These are phyloP conservation scores for Notamacropus eugenii DNA, from an alignment of 2,797 vertebrate genomes.

Conservation along the genomic window DNA sequence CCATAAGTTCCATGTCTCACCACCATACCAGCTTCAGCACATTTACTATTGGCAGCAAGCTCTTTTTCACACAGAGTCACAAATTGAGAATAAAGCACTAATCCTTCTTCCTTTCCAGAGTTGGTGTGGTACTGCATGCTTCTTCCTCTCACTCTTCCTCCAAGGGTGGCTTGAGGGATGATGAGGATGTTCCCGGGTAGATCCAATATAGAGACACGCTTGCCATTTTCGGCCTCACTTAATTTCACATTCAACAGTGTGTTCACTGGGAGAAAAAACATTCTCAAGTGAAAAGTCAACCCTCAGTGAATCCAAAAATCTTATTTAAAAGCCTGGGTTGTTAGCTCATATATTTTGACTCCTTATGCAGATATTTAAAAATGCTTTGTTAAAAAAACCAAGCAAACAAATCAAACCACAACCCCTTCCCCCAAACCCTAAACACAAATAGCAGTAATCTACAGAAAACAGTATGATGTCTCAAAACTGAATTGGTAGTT, in stretches of 20 bases:
- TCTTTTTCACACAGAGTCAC: conserved; percentile 90
- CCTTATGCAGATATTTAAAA: conserved; percentile 51
- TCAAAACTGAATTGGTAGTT: conserved; percentile 43
- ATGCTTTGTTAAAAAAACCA: background rate
- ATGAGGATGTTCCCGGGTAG: conserved; percentile 93
- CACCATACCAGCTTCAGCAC: conserved; percentile 81
- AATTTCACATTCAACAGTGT: conserved; percentile 91
- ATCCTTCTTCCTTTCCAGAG: conserved; percentile 91
- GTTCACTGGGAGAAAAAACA: conserved; percentile 85
- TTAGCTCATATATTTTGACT: conserved; percentile 46
- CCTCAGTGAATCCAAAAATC: conserved; percentile 43
- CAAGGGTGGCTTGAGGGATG: conserved; percentile 95
- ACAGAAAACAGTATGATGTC: conserved; percentile 50
- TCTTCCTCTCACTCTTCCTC: conserved; percentile 92
- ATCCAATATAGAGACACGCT: conserved; percentile 90
- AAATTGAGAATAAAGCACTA: conserved; percentile 90
- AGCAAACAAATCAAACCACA: too few relatives aligned
- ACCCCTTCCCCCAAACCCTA: background rate
- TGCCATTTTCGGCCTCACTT: conserved; percentile 90
- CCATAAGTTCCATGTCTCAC: conserved; percentile 93
- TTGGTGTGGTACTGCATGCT: conserved; percentile 96
- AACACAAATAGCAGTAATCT: conserved; percentile 44
- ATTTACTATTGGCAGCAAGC: conserved; percentile 83
- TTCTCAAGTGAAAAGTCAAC: conserved; percentile 53
- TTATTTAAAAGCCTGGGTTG: conserved; percentile 37